Evolutionary conservation across 2,888 invertebrate genomes (phyloP).

Genomic region (Desoria tigrina): DNA sequence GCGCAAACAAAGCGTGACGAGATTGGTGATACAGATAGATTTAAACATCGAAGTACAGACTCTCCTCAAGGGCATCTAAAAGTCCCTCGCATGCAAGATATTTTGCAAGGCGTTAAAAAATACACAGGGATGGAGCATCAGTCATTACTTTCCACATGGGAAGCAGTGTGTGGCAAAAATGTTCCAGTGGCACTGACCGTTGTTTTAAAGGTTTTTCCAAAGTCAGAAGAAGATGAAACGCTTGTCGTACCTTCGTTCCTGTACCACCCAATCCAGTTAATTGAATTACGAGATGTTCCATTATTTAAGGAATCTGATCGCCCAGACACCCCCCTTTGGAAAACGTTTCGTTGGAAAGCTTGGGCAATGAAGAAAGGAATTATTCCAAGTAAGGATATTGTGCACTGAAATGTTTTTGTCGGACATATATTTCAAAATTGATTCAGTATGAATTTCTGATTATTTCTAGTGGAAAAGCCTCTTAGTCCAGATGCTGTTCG

Average conservation of each 20-base stretch:
- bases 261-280: conserved; percentile 39
- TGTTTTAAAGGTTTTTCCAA: conserved; percentile 28
- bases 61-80: too few relatives aligned
- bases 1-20: too few relatives aligned
- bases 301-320: conserved; percentile 17
- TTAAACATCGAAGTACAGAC: too few relatives aligned
- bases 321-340: conserved; percentile 45
- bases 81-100: conserved; percentile 29
- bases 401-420: conserved; percentile 4
- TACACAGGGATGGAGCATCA: conserved; percentile 28
- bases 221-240: conserved; percentile 13
- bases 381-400: conserved; percentile 28
- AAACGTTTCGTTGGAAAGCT: conserved; percentile 47
- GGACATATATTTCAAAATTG: background rate
- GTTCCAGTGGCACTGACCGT: conserved; percentile 34
- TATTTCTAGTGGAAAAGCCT: conserved; percentile 6
- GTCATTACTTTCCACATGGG: conserved; percentile 28
- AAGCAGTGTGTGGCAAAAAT: conserved; percentile 31
- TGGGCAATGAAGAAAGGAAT: conserved; percentile 49
- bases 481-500: conserved; percentile 16
- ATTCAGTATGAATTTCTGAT: background rate
- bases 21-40: too few relatives aligned
- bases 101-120: conserved; percentile 34
- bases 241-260: conserved; percentile 25
- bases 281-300: conserved; percentile 33